Evolutionary conservation across 2,888 invertebrate genomes (phyloP).

Genomic region (Encarsia formosa): DNA sequence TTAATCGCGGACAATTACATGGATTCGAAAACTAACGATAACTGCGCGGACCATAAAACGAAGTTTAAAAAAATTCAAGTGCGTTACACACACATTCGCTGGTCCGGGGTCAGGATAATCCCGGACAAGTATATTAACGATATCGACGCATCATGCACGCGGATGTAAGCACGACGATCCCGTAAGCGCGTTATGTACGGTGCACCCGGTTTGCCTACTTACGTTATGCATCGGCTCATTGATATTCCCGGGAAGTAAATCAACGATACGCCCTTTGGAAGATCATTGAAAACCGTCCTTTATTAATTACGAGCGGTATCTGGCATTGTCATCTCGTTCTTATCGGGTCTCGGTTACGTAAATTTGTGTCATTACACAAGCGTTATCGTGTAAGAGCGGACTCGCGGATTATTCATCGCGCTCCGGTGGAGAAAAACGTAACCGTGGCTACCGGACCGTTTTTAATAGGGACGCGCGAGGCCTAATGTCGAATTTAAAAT

Average conservation of each 20-base stretch:
- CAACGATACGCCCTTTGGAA: no score
- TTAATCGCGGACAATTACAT: background rate
- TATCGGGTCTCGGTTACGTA: no score
- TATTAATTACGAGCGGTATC: no score
- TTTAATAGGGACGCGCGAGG: no score
- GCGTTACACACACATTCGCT: background rate
- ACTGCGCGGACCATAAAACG: conserved; percentile 13
- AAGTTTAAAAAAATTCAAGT: background rate
- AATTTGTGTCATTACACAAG: no score
- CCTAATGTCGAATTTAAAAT: no score
- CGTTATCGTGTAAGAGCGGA: no score
- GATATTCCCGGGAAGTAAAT: background rate
- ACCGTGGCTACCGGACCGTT: no score
- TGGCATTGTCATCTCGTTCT: no score
- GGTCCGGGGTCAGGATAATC: background rate
- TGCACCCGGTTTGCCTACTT: conserved; percentile 47
- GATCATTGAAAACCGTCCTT: no score
- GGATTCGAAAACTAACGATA: background rate
- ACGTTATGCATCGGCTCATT: conserved; percentile 29
- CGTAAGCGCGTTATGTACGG: conserved; percentile 26
- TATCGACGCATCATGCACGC: conserved; percentile 11
- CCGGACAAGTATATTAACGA: conserved; percentile 24
- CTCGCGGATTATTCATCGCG: no score
- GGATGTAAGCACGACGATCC: conserved; percentile 2
- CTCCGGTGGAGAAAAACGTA: no score